Base-by-base conservation (phyloP, 2,888 invertebrate genomes). In the Meghimatium bilineatum region DNA sequence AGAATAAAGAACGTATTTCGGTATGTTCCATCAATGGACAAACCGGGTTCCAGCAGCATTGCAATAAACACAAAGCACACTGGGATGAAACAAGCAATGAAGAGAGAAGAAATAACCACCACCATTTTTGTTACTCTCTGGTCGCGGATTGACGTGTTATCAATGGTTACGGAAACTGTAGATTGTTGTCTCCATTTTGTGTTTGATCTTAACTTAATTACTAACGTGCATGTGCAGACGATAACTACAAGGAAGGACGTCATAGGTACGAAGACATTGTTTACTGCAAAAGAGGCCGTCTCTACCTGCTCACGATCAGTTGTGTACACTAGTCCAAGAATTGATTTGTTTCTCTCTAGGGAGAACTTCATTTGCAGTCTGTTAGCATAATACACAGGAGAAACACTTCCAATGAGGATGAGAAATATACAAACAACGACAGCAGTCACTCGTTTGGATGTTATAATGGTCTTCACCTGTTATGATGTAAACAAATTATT, bases 31-130 rank as follows among this genome's bases (percentile, higher is more conserved):
- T 71, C 72, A 23, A 80, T 60, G 3, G 72, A 49, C 17, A 80
- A 32, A 3, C 69, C 80, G 6, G 80, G 80, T 26, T 17, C 72
- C 17, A 80, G 14, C 5, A 80, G 34, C 80, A 71, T 71, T 6
- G 17, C 72, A 29, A 72, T 80, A 36, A 80, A 80, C 0, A 60
- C 56, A 29, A 80, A 56, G 60, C 56, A 80, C 23, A 80, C 56
- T 3, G 80, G 80, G 38, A 80, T 71, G 34, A 80, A 79, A n/a
- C 76, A 77, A 10, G 76, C 23, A 2, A 77, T 77, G n/a, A 77
- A 77, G 8, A 77, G 63, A 34, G 67, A 63, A 49, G 79, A 79
- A 67, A 79, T 79, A 26, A 79, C 63, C 34, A 69, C 20, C 12
- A 79, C 49, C 79, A 79, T 79, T 67, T 67, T 67, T 14, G 79